Base-by-base conservation (phyloP, 2,797 vertebrate species). In the Lutjanus campechanus region DNA sequence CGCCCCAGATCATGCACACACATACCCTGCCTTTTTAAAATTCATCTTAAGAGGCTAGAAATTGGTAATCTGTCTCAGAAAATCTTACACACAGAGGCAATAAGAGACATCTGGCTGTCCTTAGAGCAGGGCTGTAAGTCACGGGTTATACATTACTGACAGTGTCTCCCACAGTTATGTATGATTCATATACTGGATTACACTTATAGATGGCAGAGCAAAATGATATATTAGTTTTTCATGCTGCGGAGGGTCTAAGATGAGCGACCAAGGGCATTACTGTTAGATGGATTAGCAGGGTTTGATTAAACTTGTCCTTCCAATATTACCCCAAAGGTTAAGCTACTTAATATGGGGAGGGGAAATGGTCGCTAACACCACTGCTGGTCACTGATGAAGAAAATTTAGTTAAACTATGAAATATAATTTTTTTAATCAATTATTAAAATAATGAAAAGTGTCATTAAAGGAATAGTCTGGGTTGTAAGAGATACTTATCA, bases 131-230 rank as follows among this genome's bases (percentile, higher is more conserved):
- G 43, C 54, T 55, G 53, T 55, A 69, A 80, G 43, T 73, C 80
- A 85, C 56, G 75, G 63, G 76, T 83, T 79, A 71, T 63, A 61
- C 70, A 78, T 86, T 71, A 69, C 51, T 41, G 3, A 55, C 69
- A 62, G 63, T 22, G 15, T 75, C 69, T 69, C 60, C 56, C 56
- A 73, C 76, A 71, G 56, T 81, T 78, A 68, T 78, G 69, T 71
- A 71, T 90, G 87, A 89, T 89, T 82, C 77, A 89, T 85, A 49
- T 59, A 54, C 58, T 79, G 54, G 41, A 75, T 85, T 79, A 72
- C 20, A 75, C n/a, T 63, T 76, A 81, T 81, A 22, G 77, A 81
- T 47, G 44, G 73, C 19, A 66, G 71, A 54, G 71, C 50, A 29
- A 60, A 63, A 51, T 73, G 13, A 68, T 81, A 3, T 58, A 84